These are phyloP conservation scores for Fringilla coelebs DNA, from an alignment of 2,797 vertebrate genomes.

Conservation along the genomic window DNA sequence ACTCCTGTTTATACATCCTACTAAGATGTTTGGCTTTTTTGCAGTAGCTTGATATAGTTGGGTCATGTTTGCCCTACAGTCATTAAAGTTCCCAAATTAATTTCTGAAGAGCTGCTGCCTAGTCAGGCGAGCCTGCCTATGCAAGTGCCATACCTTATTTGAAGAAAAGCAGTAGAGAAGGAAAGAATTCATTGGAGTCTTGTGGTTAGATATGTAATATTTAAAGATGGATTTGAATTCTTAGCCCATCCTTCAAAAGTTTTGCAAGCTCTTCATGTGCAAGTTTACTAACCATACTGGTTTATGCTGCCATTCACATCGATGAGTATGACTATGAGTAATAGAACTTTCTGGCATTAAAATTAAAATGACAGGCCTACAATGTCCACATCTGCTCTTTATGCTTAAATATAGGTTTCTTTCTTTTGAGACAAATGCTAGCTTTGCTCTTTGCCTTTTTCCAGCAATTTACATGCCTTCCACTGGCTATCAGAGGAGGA, in stretches of 20 bases:
- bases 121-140: background rate
- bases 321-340: background rate
- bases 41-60: background rate
- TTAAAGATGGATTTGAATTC: background rate
- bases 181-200: background rate
- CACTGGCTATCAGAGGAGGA: background rate
- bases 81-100: background rate
- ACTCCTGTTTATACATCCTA: constrained; percentile 24
- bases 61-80: background rate
- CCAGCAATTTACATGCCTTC: background rate
- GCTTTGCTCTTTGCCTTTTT: background rate
- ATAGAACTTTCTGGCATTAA: background rate
- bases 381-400: background rate
- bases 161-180: background rate
- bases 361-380: background rate
- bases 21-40: constrained; percentile 24
- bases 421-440: background rate
- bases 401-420: background rate
- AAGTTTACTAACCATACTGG: background rate
- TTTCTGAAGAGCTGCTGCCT: background rate
- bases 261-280: background rate
- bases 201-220: background rate
- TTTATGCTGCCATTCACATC: background rate
- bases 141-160: background rate
- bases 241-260: background rate